phyloP scores from a whole-genome alignment of 2,113 vertebrate genomes.

The Physeter macrocephalus region DNA sequence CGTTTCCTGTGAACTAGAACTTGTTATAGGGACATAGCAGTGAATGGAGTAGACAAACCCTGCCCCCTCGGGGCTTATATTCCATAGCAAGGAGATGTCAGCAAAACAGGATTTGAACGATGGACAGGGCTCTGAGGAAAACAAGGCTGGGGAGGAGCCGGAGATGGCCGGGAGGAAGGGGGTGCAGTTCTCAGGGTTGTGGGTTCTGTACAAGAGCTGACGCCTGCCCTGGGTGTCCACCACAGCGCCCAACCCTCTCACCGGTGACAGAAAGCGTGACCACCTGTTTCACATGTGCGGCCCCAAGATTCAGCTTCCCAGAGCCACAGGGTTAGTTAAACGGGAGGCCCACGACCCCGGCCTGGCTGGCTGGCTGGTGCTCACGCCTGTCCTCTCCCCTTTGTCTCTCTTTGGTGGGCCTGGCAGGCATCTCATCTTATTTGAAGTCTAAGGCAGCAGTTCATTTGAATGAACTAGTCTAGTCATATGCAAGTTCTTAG shows the following conservation, averaged over 20 bases:
- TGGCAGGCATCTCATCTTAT: background rate
- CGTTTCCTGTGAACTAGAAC: background rate
- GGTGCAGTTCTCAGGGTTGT: rapidly evolving
- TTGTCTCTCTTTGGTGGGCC: background rate
- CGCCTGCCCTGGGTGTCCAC: background rate
- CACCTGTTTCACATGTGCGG: background rate
- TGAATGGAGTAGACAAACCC: background rate
- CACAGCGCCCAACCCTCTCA: background rate
- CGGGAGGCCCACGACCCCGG: rapidly evolving
- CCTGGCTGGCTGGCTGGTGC: background rate
- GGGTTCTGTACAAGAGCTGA: background rate
- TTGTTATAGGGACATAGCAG: background rate
- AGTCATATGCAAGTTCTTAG: background rate
- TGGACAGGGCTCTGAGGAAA: background rate
- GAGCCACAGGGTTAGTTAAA: background rate
- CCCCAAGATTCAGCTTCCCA: too few relatives aligned
- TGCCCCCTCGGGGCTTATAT: rapidly evolving
- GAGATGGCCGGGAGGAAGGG: rapidly evolving
- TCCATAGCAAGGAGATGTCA: background rate
- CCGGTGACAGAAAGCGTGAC: too few relatives aligned
- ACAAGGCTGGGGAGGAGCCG: background rate
- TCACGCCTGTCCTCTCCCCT: background rate
- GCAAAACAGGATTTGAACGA: background rate
- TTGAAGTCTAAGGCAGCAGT: background rate
- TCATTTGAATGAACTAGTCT: background rate